Base-by-base conservation (phyloP, 2,888 invertebrate genomes). In the Calameuta pallipes region DNA sequence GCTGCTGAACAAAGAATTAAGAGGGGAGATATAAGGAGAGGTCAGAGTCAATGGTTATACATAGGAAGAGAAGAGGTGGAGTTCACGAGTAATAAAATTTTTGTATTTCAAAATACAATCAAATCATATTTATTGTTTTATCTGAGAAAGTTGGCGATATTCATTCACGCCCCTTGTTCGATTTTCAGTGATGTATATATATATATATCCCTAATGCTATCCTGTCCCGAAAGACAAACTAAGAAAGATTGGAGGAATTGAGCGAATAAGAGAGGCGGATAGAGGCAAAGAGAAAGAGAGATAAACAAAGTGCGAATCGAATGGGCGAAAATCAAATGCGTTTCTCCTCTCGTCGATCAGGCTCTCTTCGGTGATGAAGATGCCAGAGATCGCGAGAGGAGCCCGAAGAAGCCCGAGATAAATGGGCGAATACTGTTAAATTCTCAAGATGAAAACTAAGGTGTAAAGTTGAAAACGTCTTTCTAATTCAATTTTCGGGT, bases 91-190 rank as follows among this genome's bases (percentile, higher is more conserved):
- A 41, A 68, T 30, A 33, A 30, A 33, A 33, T 30, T 33, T 56
- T 34, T 33, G 75, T 75, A 41, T 37, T 36, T 34, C 9, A 41
- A 41, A 33, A 75, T 75, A 41, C 56, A n/a, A 75, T 75, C 33
- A 31, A 75, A 33, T 75, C 23, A 33, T 75, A 75, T 75, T 56
- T 75, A 75, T 75, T 69, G 56, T 56, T 69, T 69, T 68, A 75
- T 68, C 23, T 6, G 71, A 13, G 71, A 31, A 34, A 30, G 9
- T 56, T 34, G 71, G 71, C 71, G 9, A 31, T 9, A 71, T 30
- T 70, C 11, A 70, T 70, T 71, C 31, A 12, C 56, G 56, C 0
- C 23, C 23, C 56, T 13, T 13, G 15, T 56, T 23, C 23, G 23
- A 56, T 56, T 56, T 23, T 56, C 56, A 56, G 23, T 23, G 23